These are phyloP conservation scores for Monochamus saltuarius DNA, from an alignment of 1,140 invertebrate genomes.

Conservation along the genomic window DNA sequence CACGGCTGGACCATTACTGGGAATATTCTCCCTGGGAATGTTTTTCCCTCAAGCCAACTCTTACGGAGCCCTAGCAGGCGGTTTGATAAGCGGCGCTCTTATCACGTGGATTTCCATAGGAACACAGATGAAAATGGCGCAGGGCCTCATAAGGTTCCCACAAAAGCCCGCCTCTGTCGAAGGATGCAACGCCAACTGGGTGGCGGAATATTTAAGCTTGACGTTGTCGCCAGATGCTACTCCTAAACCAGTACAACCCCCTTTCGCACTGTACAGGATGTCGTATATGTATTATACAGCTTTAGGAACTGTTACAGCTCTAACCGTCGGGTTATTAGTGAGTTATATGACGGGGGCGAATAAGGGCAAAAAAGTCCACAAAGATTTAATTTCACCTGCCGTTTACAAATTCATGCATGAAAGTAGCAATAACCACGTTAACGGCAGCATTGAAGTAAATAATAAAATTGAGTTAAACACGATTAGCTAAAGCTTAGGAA, in stretches of 20 bases:
- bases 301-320: slow-evolving; percentile 62
- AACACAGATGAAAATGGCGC: slow-evolving; percentile 71
- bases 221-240: slow-evolving; percentile 22
- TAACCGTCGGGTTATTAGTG: slow-evolving; percentile 61
- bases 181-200: slow-evolving; percentile 60
- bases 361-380: too few species aligned
- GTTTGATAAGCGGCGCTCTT: slow-evolving; percentile 66
- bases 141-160: slow-evolving; percentile 59
- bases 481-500: too few species aligned
- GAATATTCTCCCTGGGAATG: slow-evolving; percentile 76
- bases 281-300: slow-evolving; percentile 65
- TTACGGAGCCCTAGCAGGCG: slow-evolving; percentile 78
- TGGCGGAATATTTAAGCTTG: slow-evolving; percentile 42
- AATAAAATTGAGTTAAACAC: too few species aligned
- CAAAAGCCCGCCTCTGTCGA: slow-evolving; percentile 64
- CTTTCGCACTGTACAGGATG: slow-evolving; percentile 59
- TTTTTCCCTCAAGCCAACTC: slow-evolving; percentile 77
- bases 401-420: too few species aligned
- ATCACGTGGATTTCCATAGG: slow-evolving; percentile 86
- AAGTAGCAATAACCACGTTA: too few species aligned
- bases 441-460: too few species aligned
- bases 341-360: slow-evolving; percentile 53
- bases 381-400: too few species aligned
- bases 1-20: slow-evolving; percentile 71
- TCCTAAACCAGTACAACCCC: slow-evolving; percentile 20